These are phyloP conservation scores for Furcula furcula DNA, from an alignment of 2,888 invertebrate genomes.

Conservation along the genomic window DNA sequence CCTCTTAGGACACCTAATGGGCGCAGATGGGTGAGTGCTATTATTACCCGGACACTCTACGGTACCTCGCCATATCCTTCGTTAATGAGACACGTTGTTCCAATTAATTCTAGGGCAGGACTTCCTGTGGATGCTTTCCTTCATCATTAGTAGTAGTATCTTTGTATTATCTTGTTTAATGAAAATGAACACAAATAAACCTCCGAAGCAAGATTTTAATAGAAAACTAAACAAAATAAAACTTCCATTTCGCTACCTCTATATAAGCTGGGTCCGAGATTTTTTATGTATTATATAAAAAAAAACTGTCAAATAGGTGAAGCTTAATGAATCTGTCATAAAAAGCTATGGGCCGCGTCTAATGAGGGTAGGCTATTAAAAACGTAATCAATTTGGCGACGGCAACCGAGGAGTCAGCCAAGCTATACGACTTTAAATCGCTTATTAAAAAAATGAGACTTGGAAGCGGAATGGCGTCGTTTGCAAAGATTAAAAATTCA, in stretches of 20 bases:
- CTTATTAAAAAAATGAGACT: not conserved
- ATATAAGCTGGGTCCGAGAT: not conserved
- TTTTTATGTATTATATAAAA: conserved; percentile 7
- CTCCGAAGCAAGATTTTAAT: too few relatives aligned
- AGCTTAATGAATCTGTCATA: conserved; percentile 55
- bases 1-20: too few relatives aligned
- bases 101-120: too few relatives aligned
- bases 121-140: too few relatives aligned
- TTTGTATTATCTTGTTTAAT: too few relatives aligned
- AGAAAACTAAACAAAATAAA: not conserved
- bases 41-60: too few relatives aligned
- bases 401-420: conserved; percentile 5
- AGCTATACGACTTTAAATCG: conserved; percentile 5
- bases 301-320: conserved; percentile 42
- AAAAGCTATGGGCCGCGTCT: conserved; percentile 53
- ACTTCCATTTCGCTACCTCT: not conserved
- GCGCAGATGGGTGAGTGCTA: too few relatives aligned
- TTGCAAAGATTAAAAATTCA: too few relatives aligned
- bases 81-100: too few relatives aligned
- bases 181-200: too few relatives aligned
- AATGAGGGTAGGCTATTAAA: conserved; percentile 55
- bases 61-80: too few relatives aligned
- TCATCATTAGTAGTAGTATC: too few relatives aligned
- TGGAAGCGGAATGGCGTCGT: not conserved
- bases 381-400: conserved; percentile 44